Evolutionary conservation across 30 jellyfish, hydroid and myxozoan genomes (phyloP).

Genomic region (Sanderia malayensis): DNA sequence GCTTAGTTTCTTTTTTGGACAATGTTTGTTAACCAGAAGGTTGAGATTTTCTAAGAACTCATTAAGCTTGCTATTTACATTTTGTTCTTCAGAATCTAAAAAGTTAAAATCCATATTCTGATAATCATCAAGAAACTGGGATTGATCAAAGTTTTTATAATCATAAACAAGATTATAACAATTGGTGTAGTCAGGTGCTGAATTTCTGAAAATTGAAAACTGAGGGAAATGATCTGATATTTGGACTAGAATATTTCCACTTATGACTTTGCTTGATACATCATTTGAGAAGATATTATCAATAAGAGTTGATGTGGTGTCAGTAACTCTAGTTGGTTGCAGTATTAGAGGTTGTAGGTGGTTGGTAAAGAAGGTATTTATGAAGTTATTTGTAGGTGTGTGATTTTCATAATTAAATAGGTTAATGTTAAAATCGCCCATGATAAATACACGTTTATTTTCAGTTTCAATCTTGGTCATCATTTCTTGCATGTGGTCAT

Average conservation of each 20-base stretch:
- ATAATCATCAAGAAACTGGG: slow-evolving; percentile 21
- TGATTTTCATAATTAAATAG: slow-evolving; percentile 12
- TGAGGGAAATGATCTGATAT: slow-evolving; percentile 21
- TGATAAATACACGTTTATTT: background rate
- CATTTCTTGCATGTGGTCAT: slow-evolving; percentile 11
- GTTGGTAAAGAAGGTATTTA: background rate
- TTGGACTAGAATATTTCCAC: too few species aligned
- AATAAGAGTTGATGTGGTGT: slow-evolving; percentile 12
- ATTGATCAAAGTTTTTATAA: slow-evolving; percentile 7
- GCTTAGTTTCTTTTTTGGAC: background rate
- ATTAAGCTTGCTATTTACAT: background rate
- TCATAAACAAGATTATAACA: slow-evolving; percentile 12
- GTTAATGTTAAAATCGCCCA: background rate
- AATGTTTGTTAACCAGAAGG: too few species aligned
- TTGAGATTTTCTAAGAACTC: background rate
- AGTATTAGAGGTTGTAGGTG: slow-evolving; percentile 12
- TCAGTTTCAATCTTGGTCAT: background rate
- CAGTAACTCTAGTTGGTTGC: slow-evolving; percentile 16
- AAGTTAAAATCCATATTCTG: background rate
- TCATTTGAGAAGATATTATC: slow-evolving; percentile 14
- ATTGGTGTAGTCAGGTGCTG: slow-evolving; percentile 17
- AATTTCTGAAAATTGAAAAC: slow-evolving; percentile 7
- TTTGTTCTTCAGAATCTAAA: background rate
- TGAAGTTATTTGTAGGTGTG: slow-evolving; percentile 2
- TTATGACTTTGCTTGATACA: background rate